A percentile compares a stretch with the other conserved stretches of the same genome.
Conservation (phyloP, 2,113 vertebrate species). For the Pelodiscus sinensis region DNA sequence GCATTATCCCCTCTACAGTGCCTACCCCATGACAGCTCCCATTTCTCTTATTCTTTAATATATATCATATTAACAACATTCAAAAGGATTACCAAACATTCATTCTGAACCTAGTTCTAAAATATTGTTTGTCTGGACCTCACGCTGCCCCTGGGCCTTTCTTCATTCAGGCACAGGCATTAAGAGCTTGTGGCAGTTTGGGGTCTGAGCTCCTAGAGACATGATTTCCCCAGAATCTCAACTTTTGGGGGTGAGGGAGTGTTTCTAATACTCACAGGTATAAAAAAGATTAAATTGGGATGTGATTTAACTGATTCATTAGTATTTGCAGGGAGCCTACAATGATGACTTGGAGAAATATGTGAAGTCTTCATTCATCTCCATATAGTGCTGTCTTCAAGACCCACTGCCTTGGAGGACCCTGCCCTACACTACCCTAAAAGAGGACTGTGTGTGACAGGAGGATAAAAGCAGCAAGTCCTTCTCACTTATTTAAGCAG, state of each 20-base stretch:
- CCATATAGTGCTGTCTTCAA: too few species aligned
- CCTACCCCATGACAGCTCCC: not conserved
- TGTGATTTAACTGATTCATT: not conserved
- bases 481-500: fast-evolving
- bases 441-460: not conserved
- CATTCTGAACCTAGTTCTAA: too few species aligned
- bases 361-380: not conserved
- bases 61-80: too few species aligned
- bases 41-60: not conserved
- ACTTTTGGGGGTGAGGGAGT: not conserved
- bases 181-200: not conserved
- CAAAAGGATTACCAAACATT: too few species aligned
- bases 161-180: too few species aligned
- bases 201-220: not conserved
- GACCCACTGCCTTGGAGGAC: too few species aligned
- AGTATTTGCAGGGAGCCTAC: not conserved
- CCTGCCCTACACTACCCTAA: not conserved
- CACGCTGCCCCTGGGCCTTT: too few species aligned
- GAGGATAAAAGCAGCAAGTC: not conserved
- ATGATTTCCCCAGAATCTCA: not conserved
- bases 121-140: too few species aligned
- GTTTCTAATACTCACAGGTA: not conserved
- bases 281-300: not conserved
- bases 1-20: not conserved
- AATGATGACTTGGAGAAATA: not conserved